Evolutionary conservation across 2,113 vertebrate species (phyloP).

Genomic region (Beaufortia kweichowensis): DNA sequence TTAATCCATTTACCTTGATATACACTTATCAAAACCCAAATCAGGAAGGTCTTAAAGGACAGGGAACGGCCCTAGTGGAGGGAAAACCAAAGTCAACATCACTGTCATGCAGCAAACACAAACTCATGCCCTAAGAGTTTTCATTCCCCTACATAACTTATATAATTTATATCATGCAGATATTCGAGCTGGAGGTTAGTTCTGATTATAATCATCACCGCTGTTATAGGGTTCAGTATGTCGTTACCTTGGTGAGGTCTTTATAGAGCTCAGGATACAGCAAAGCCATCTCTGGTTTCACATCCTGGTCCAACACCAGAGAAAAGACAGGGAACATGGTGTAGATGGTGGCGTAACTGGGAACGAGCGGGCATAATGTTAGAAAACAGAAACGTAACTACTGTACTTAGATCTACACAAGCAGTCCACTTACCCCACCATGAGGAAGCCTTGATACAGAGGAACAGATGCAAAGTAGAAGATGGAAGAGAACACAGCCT

Average conservation of each 20-base stretch:
- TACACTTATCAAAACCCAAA: constrained; percentile 78
- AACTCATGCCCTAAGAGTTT: constrained; percentile 2
- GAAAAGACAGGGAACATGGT: constrained; percentile 99
- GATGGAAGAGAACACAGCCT: constrained; percentile 97
- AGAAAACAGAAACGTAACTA: no score
- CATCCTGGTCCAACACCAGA: constrained; percentile 94
- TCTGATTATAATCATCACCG: not conserved
- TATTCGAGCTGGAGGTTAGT: not conserved
- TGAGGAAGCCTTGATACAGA: constrained; percentile 98
- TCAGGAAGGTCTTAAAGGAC: constrained; percentile 85
- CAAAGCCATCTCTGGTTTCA: constrained; percentile 93
- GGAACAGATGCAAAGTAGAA: constrained; percentile 98
- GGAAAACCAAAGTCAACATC: constrained; percentile 28
- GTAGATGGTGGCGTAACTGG: constrained; percentile 94
- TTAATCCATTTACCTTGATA: constrained; percentile 73
- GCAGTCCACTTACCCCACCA: constrained; percentile 85
- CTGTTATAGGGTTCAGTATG: not conserved
- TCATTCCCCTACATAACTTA: not conserved
- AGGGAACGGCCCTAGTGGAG: constrained; percentile 86
- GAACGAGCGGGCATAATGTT: not conserved
- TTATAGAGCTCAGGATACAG: constrained; percentile 98
- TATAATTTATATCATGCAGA: constrained; percentile 10
- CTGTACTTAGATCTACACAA: not conserved
- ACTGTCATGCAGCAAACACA: constrained; percentile 29
- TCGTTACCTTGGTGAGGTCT: constrained; percentile 92